Evolutionary conservation across 2,888 invertebrate species (phyloP).

Genomic region (Notodonta ziczac): DNA sequence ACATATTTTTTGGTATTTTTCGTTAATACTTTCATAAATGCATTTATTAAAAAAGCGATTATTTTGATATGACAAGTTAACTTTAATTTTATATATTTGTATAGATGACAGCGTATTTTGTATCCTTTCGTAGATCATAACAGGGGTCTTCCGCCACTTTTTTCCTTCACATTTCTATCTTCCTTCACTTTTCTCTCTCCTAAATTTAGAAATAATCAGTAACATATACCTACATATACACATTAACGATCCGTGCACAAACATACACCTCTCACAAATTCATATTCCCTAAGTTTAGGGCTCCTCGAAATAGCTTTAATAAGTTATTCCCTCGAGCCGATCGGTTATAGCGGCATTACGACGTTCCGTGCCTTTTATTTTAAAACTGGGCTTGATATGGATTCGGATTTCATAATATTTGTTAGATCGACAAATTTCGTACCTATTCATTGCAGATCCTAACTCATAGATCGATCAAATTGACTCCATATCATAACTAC

Average conservation of each 20-base stretch:
- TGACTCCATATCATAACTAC: too few species aligned
- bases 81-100: too few species aligned
- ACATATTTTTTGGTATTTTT: too few species aligned
- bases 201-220: not conserved
- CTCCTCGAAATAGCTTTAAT: slow-evolving; percentile 7
- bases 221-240: slow-evolving; percentile 15
- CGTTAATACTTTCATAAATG: too few species aligned
- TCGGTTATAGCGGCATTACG: slow-evolving; percentile 2
- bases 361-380: not conserved
- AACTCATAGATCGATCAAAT: too few species aligned
- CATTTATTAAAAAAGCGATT: too few species aligned
- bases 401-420: not conserved
- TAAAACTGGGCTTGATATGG: not conserved
- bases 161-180: not conserved
- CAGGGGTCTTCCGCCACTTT: not conserved
- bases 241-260: not conserved
- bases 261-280: slow-evolving; percentile 1
- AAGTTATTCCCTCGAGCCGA: slow-evolving; percentile 3
- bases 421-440: not conserved
- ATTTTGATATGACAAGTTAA: too few species aligned
- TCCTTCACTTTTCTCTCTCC: not conserved
- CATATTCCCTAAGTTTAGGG: not conserved
- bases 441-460: too few species aligned
- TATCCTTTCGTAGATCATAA: too few species aligned
- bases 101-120: too few species aligned